Conservation (phyloP, 2,113 vertebrate species). For the Mystacornis crossleyi region DNA sequence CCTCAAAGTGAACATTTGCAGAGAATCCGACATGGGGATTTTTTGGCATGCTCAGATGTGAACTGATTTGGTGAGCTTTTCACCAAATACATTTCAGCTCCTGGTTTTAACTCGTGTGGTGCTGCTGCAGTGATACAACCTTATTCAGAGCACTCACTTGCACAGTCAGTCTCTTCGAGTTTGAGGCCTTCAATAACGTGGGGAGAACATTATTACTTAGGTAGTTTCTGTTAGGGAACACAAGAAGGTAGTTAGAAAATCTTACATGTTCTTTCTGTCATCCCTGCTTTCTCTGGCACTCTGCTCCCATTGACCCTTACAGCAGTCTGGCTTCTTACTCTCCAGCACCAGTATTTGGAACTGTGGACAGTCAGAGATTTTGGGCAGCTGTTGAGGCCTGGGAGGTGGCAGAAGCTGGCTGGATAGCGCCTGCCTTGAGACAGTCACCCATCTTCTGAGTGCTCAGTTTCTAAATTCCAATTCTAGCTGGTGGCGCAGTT, state of each 20-base stretch:
- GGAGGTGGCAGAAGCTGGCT: background rate
- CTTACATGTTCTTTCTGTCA: background rate
- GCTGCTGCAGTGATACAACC: background rate
- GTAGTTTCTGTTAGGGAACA: background rate
- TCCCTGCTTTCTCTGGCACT: background rate
- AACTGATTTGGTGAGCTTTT: background rate
- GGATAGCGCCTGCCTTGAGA: background rate
- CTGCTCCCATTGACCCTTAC: background rate
- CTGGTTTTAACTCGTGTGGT: background rate
- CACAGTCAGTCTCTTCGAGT: background rate
- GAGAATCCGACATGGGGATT: background rate
- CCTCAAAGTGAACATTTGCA: background rate
- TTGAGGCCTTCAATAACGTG: background rate
- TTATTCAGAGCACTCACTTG: background rate
- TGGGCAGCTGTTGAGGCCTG: background rate
- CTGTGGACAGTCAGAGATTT: background rate
- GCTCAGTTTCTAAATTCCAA: background rate
- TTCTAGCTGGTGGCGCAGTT: background rate
- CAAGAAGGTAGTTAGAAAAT: background rate
- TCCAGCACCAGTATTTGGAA: background rate
- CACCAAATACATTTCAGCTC: background rate
- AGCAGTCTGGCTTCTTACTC: background rate
- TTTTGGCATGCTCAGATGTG: background rate
- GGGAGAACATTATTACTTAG: background rate
- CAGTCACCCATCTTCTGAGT: fast-evolving